Evolutionary conservation across 2,113 vertebrate species (phyloP).

Genomic region (Opisthocomus hoazin): DNA sequence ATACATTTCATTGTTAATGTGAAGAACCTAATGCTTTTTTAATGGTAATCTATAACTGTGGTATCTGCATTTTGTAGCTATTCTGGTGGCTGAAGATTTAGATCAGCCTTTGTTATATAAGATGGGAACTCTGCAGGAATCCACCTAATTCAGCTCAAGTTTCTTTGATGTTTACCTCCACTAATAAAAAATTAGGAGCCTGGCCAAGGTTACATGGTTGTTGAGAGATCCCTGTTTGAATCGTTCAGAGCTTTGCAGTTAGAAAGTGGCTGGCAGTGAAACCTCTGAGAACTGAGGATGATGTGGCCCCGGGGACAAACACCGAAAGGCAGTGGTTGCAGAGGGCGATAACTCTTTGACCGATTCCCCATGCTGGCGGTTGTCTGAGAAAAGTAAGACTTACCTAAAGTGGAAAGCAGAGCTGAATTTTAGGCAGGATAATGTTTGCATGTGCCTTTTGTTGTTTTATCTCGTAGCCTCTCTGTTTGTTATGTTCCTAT

Average conservation of each 20-base stretch:
- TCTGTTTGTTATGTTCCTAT: slow-evolving; percentile 43
- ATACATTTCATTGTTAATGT: neutral
- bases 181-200: slow-evolving; percentile 34
- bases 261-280: neutral
- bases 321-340: neutral
- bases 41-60: neutral
- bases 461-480: slow-evolving; percentile 8
- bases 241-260: neutral
- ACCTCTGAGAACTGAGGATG: neutral
- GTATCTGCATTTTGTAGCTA: neutral
- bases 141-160: slow-evolving; percentile 24
- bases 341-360: neutral
- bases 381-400: neutral
- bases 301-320: neutral
- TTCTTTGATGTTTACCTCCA: slow-evolving; percentile 54
- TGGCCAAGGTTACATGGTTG: slow-evolving; percentile 10
- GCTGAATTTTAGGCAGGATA: neutral
- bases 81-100: slow-evolving; percentile 20
- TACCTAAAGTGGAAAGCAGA: neutral
- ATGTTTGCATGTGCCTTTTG: neutral
- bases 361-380: neutral
- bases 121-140: slow-evolving; percentile 37
- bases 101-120: slow-evolving; percentile 32
- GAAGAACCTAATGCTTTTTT: neutral
- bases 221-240: slow-evolving; percentile 37